phyloP scores from a whole-genome alignment of 1,140 invertebrate genomes.

The Euwallacea fornicatus region DNA sequence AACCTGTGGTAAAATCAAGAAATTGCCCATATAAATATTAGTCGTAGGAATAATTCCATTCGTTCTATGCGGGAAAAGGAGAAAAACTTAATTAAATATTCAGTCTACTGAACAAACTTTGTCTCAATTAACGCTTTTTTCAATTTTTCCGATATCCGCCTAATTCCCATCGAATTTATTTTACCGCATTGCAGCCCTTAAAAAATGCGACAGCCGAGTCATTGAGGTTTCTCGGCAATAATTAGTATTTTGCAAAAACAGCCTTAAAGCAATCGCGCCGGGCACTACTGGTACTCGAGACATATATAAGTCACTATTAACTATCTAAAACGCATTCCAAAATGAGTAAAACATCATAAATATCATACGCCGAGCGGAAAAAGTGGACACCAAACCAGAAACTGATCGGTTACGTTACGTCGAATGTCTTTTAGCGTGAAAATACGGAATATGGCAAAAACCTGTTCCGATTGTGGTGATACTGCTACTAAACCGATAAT shows the following conservation, averaged over 20 bases:
- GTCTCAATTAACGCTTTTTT: conserved; percentile 2
- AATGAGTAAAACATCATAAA: conserved; percentile 7
- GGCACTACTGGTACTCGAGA: too few relatives aligned
- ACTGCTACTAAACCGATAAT: conserved; percentile 7
- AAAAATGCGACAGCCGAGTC: too few relatives aligned
- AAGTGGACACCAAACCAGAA: conserved; percentile 11
- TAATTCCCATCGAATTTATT: too few relatives aligned
- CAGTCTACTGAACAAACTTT: not conserved
- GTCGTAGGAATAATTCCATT: too few relatives aligned
- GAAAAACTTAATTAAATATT: not conserved
- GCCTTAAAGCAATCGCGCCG: not conserved
- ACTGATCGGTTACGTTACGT: conserved; percentile 13
- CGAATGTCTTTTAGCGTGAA: conserved; percentile 4
- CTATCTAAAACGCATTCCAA: not conserved
- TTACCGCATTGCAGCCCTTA: too few relatives aligned
- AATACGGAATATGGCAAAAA: conserved; percentile 20
- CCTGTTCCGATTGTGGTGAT: conserved; percentile 17
- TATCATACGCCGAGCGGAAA: conserved; percentile 4
- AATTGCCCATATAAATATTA: too few relatives aligned
- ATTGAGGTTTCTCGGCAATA: too few relatives aligned
- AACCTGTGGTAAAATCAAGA: conserved; percentile 61
- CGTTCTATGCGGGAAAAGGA: not conserved
- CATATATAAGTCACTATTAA: not conserved
- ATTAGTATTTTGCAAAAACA: too few relatives aligned
- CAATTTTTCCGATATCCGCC: not conserved